Evolutionary conservation across 2,888 invertebrate genomes (phyloP).

Genomic region (Microctonus brassicae): DNA sequence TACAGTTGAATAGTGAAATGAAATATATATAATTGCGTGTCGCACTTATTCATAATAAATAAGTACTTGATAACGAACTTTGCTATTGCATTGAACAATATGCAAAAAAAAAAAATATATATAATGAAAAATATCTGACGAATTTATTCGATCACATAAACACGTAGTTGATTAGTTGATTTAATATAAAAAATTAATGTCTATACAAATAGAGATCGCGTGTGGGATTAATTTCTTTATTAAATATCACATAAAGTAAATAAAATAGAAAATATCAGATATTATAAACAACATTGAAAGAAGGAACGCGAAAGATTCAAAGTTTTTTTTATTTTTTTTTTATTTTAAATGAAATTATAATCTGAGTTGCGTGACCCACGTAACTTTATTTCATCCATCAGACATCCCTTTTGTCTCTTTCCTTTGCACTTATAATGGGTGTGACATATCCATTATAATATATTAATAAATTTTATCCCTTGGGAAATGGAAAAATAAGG

Average conservation of each 20-base stretch:
- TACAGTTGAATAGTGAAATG: neutral
- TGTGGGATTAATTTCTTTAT: neutral
- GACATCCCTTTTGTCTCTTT: constrained; percentile 22
- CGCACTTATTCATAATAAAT: too few species aligned
- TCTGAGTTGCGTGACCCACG: constrained; percentile 32
- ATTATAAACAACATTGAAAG: neutral
- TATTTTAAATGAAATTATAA: constrained; percentile 27
- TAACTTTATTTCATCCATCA: neutral
- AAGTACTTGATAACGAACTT: too few species aligned
- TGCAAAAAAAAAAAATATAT: too few species aligned
- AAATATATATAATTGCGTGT: neutral
- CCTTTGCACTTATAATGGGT: constrained; percentile 11
- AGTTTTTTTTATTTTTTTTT: too few species aligned
- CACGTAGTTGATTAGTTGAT: too few species aligned
- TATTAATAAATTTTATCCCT: neutral
- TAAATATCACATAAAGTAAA: too few species aligned
- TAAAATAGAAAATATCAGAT: neutral
- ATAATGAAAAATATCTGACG: too few species aligned
- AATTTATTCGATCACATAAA: too few species aligned
- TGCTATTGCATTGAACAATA: too few species aligned
- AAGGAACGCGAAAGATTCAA: constrained; percentile 9
- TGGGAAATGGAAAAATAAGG: neutral
- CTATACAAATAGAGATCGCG: neutral
- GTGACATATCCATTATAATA: constrained; percentile 10
- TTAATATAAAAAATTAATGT: too few species aligned